Evolutionary conservation across 2,888 invertebrate species (phyloP), one percentile per base, ranked within the genome.

Genomic region (Julus scanicus): DNA sequence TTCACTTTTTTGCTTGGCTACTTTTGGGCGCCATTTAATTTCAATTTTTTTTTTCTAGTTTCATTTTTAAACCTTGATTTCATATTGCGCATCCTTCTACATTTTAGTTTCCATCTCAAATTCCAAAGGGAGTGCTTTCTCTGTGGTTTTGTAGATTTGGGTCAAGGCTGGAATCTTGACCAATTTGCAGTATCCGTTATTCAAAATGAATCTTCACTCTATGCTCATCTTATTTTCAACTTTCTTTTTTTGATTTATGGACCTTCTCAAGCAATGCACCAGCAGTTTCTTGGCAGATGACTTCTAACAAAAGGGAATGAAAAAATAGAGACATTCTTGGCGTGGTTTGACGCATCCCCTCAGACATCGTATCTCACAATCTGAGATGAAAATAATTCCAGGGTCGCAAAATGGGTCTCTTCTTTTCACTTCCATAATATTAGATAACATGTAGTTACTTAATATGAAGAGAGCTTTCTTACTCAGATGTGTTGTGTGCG

Each of bases 161-260:
- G 57, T 57, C 57, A 57, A 57, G 57, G 57, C 57, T 57, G 5
- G n/a, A 57, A 57, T 57, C 57, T 57, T 57, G 57, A 57, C 57
- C 57, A 57, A 57, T 57, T 57, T 57, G 57, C 57, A 57, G n/a
- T n/a, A 57, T 57, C 57, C 57, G 57, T 17, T 57, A 5, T 57
- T 57, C 57, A 13, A 17, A 5, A 57, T 5, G 44, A 44, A 44
- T 44, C 44, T 44, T 1, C 44, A 44, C 2, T 8, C 44, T 8
- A 44, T 8, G 29, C 44, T 8, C 44, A 44, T 44, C 44, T 44
- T 44, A 44, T 44, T 44, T 8, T 44, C 44, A 44, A 8, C 44
- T 8, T 44, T 44, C 5, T 44, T 44, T 44, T n/a, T 57, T 57
- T 15, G 57, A 57, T 57, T 57, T 17, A 57, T 57, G 57, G 5